Base-by-base conservation (phyloP, 2,888 invertebrate genomes). In the Cephus pygmeus region DNA sequence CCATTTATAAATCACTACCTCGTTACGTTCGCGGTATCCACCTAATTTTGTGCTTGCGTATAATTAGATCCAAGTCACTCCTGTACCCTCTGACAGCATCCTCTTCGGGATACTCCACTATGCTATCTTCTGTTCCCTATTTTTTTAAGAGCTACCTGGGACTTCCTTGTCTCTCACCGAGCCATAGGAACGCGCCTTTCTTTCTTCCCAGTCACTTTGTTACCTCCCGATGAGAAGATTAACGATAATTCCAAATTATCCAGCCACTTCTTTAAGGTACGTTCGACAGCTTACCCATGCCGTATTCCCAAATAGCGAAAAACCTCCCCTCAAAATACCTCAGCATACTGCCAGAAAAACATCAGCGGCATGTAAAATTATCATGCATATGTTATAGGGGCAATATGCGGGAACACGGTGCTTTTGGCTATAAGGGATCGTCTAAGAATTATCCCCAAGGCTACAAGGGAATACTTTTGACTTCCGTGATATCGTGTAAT, bases 241-340 rank as follows among this genome's bases (percentile, higher is more conserved):
- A 85, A 86, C 85, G 86, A 86, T 86, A 86, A 87, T 87, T 84
- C 78, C 81, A 83, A 85, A 85, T 86, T 83, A 83, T 81, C 80
- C 80, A 83, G 71, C 56, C 56, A 56, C 23, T 56, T 40, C 40
- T 40, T 56, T 6, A 56, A 56, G 9, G 23, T 15, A 40, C 15
- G 40, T 6, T 40, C 15, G 40, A 15, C 15, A 15, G 15, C 6
- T 15, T 15, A 4, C 15, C 15, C 15, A 40, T 4, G 15, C 4
- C 36, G 36, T 36, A 4, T 36, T 35, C 35, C 3, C 35, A 35
- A 11, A 0, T 36, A 36, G 36, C 12, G 12, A 36, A 36, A 36
- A 36, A 36, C 12, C 1, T 36, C 12, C 12, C 36, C 1, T 4
- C 12, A 4, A 36, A 36, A 4, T 36, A 36, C 4, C 36, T 15